Conservation (phyloP, 92 coral and sea anemone genomes). For the Zoanthus sansibaricus region DNA sequence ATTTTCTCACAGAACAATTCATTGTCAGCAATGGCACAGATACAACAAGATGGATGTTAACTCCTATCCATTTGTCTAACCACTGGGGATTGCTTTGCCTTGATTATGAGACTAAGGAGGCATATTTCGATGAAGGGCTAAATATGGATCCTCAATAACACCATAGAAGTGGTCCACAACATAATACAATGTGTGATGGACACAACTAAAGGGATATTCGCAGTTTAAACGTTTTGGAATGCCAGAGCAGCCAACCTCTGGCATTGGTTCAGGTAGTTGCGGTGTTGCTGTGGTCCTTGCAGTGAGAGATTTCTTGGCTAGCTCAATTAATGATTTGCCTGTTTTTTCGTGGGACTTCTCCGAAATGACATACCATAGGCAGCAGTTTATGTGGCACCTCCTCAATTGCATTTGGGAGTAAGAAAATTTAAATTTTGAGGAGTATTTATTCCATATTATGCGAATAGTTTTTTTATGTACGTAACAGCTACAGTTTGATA, state of each 20-base stretch:
- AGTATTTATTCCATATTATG: too few species aligned
- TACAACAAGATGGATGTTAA: constrained; percentile 30
- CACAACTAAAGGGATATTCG: background rate
- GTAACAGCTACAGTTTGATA: background rate
- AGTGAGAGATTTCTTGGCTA: constrained; percentile 18
- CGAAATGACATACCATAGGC: constrained; percentile 26
- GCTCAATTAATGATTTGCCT: background rate
- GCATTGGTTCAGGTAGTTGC: constrained; percentile 51
- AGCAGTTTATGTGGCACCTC: constrained; percentile 20
- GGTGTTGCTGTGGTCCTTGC: constrained; percentile 53
- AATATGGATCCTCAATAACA: background rate
- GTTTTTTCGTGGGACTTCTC: background rate
- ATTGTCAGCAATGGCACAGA: background rate
- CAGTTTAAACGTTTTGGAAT: constrained; percentile 55
- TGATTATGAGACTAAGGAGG: background rate
- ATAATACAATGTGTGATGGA: constrained; percentile 1
- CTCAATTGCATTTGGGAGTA: background rate
- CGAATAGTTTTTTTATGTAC: background rate
- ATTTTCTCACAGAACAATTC: constrained; percentile 36
- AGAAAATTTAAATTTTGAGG: background rate
- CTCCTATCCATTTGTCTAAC: constrained; percentile 9
- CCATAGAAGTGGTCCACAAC: background rate
- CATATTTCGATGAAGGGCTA: constrained; percentile 5
- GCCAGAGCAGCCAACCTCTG: constrained; percentile 51
- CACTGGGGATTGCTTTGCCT: constrained; percentile 19